A percentile compares a stretch with the other conserved stretches of the same genome.
Conservation (phyloP, 2,888 invertebrate genomes). For the Papilio demoleus region DNA sequence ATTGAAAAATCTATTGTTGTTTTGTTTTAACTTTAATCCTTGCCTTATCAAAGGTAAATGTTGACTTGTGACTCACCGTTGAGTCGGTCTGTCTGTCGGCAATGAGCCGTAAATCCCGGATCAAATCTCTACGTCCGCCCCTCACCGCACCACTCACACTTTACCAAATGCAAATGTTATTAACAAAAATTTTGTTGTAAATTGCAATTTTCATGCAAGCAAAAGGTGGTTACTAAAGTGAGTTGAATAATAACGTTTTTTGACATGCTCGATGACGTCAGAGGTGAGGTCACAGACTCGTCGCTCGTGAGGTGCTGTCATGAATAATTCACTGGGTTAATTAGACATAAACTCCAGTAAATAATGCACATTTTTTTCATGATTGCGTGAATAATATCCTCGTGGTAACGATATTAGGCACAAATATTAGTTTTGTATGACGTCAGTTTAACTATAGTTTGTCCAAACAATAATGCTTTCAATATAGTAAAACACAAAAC, state of each 20-base stretch:
- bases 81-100: neutral
- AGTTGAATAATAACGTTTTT: neutral
- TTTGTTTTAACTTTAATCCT: neutral
- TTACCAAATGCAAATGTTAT: neutral
- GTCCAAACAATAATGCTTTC: neutral
- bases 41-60: neutral
- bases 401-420: too few species aligned
- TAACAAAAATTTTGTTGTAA: neutral
- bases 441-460: neutral
- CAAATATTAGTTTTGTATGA: neutral
- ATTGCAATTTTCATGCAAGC: too few species aligned
- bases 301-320: neutral
- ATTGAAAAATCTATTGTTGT: neutral
- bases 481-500: too few species aligned
- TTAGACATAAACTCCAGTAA: neutral
- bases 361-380: too few species aligned
- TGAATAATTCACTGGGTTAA: neutral
- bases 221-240: neutral
- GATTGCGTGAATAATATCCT: too few species aligned
- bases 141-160: neutral
- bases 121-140: neutral
- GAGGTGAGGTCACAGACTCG: neutral
- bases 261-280: constrained; percentile 6
- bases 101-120: constrained; percentile 10
- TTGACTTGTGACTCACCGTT: constrained; percentile 3